Percentiles rank a stretch among this genome's conserved stretches.
Conservation (phyloP, 1,140 invertebrate genomes). For the Temnothorax nylanderi region DNA sequence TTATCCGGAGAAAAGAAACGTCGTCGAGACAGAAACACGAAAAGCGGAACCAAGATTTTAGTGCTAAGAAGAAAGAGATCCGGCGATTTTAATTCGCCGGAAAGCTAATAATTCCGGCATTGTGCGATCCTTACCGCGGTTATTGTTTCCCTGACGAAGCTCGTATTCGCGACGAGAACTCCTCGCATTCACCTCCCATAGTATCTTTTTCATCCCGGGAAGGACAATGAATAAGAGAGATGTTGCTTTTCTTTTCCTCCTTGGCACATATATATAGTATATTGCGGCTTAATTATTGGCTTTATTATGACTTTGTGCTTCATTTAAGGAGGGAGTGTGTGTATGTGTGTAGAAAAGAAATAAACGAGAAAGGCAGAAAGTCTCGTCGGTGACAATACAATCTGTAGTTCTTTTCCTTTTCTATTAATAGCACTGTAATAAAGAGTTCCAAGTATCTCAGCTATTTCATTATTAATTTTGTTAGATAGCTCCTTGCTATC, state of each 20-base stretch:
- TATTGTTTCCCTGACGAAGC: slow-evolving; percentile 80
- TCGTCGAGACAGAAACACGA: background rate
- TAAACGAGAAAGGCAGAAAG: slow-evolving; percentile 31
- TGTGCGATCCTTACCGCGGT: slow-evolving; percentile 78
- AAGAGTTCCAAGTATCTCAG: slow-evolving; percentile 67
- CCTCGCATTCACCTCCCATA: slow-evolving; percentile 68
- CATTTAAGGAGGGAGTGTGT: slow-evolving; percentile 67
- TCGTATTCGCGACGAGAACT: slow-evolving; percentile 73
- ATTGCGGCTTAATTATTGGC: slow-evolving; percentile 82
- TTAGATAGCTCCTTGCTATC: slow-evolving; percentile 47
- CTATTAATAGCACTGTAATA: slow-evolving; percentile 70
- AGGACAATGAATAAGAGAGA: slow-evolving; percentile 79
- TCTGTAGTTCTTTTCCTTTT: slow-evolving; percentile 52
- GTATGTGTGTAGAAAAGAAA: background rate
- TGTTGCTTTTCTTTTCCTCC: slow-evolving; percentile 64
- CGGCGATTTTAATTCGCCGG: slow-evolving; percentile 79
- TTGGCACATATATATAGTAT: slow-evolving; percentile 60
- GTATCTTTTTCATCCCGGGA: slow-evolving; percentile 75
- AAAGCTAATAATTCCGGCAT: slow-evolving; percentile 82
- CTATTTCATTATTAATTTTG: slow-evolving; percentile 78
- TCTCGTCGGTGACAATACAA: slow-evolving; percentile 69
- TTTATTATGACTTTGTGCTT: slow-evolving; percentile 82
- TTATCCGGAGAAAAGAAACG: slow-evolving; percentile 14
- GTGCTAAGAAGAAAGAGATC: slow-evolving; percentile 68
- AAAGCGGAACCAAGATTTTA: slow-evolving; percentile 5